Evolutionary conservation across 2,113 vertebrate species (phyloP).

Genomic region (Daboia siamensis): DNA sequence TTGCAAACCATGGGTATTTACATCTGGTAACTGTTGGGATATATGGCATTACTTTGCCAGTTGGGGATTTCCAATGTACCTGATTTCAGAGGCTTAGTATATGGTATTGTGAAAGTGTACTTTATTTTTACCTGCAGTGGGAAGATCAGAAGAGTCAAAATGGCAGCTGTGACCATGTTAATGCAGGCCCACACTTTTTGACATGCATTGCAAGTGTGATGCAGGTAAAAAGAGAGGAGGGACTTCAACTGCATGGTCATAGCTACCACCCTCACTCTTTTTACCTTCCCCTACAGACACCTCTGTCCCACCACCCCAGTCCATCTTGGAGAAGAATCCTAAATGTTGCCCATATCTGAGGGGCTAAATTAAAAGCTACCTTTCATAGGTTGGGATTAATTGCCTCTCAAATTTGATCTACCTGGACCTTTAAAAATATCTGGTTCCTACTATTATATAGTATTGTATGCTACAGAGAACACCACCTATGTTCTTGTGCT

Average conservation of each 20-base stretch:
- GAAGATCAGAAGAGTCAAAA: not conserved
- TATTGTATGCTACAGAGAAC: not conserved
- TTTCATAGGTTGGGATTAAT: conserved; percentile 18
- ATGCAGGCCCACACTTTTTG: not conserved
- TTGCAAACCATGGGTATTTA: not conserved
- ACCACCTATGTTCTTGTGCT: not conserved
- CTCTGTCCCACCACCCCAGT: not conserved
- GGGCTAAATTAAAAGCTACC: not conserved
- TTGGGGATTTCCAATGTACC: not conserved
- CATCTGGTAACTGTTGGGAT: not conserved
- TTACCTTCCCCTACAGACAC: not conserved
- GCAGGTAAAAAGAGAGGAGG: not conserved
- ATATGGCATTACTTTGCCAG: not conserved
- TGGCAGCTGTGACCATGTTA: not conserved
- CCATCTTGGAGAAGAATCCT: not conserved
- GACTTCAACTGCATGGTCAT: not conserved
- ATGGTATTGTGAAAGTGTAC: not conserved
- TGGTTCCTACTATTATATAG: not conserved
- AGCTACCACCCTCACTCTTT: not conserved
- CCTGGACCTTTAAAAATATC: not conserved
- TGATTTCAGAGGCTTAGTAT: not conserved
- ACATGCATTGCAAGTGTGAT: not conserved
- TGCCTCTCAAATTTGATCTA: conserved; percentile 25
- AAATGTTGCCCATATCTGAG: not conserved
- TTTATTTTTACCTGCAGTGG: not conserved